Evolutionary conservation across 2,113 vertebrate species (phyloP).

Genomic region (Choloepus hoffmanni): DNA sequence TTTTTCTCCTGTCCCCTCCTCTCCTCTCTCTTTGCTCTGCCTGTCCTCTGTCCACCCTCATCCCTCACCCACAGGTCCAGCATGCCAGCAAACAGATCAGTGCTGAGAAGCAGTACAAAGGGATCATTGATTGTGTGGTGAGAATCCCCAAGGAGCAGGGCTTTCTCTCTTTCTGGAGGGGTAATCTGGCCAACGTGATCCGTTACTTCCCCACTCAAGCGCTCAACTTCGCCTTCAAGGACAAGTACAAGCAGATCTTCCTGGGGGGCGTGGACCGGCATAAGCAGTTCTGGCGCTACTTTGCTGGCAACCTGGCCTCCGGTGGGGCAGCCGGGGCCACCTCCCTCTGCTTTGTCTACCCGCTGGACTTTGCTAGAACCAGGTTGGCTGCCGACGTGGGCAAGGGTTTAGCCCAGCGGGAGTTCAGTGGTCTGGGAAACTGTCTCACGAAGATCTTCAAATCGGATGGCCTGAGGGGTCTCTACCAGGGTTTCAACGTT

Average conservation of each 20-base stretch:
- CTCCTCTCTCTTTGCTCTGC: background rate
- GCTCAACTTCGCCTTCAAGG: constrained; percentile 99
- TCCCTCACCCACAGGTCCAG: constrained; percentile 90
- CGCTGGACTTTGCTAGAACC: constrained; percentile 98
- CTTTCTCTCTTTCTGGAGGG: constrained; percentile 97
- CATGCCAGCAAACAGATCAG: constrained; percentile 99
- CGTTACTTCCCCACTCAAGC: constrained; percentile 99
- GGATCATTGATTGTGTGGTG: constrained; percentile 96
- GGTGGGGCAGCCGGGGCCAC: constrained; percentile 98
- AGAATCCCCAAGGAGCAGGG: constrained; percentile 99
- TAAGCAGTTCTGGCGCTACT: constrained; percentile 99
- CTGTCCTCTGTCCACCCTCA: background rate
- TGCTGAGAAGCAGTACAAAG: constrained; percentile 96
- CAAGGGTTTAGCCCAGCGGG: constrained; percentile 91
- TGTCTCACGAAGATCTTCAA: constrained; percentile 96
- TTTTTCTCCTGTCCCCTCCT: background rate
- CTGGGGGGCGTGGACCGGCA: constrained; percentile 98
- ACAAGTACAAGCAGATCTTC: constrained; percentile 99
- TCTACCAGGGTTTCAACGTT: constrained; percentile 97
- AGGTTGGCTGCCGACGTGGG: constrained; percentile 97
- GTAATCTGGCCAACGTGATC: constrained; percentile 99
- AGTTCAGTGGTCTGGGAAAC: constrained; percentile 96
- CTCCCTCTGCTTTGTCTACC: constrained; percentile 99
- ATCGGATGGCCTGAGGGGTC: constrained; percentile 94
- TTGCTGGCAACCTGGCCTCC: constrained; percentile 96